A percentile compares a stretch with the other conserved stretches of the same genome.
Conservation (phyloP, 2,113 vertebrate species). For the Poeciliopsis turrubarensis region DNA sequence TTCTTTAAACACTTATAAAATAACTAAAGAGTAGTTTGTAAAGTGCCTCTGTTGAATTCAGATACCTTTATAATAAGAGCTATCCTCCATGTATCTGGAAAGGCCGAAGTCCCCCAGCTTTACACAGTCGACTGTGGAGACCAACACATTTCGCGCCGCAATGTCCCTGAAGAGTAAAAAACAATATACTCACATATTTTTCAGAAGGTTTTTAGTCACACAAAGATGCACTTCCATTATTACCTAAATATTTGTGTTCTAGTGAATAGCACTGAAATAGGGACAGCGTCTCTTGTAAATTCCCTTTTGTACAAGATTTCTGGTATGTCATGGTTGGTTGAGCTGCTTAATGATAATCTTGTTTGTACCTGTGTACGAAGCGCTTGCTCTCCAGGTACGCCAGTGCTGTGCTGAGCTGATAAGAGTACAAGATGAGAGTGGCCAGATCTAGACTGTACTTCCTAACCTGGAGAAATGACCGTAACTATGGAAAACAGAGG, state of each 20-base stretch:
- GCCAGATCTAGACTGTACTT: conserved; percentile 96
- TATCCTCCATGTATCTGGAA: conserved; percentile 99
- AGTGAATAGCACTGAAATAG: background rate
- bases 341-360: background rate
- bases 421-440: conserved; percentile 92
- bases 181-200: background rate
- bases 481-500: conserved; percentile 78
- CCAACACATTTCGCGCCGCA: conserved; percentile 96
- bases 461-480: conserved; percentile 95
- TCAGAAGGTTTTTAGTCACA: background rate
- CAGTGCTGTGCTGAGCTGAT: conserved; percentile 96
- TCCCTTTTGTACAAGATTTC: background rate
- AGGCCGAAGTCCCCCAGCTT: conserved; percentile 97
- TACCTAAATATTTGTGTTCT: background rate
- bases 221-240: background rate
- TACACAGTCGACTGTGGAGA: conserved; percentile 94
- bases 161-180: conserved; percentile 87
- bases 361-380: conserved; percentile 94
- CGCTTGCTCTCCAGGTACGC: conserved; percentile 98
- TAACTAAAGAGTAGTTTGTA: conserved; percentile 16
- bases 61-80: conserved; percentile 98
- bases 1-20: background rate
- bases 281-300: background rate
- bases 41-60: background rate
- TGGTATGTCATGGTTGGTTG: background rate